Evolutionary conservation across 2,113 vertebrate genomes (phyloP), one percentile per base, ranked within the genome.

Genomic region (Sapayoa aenigma): DNA sequence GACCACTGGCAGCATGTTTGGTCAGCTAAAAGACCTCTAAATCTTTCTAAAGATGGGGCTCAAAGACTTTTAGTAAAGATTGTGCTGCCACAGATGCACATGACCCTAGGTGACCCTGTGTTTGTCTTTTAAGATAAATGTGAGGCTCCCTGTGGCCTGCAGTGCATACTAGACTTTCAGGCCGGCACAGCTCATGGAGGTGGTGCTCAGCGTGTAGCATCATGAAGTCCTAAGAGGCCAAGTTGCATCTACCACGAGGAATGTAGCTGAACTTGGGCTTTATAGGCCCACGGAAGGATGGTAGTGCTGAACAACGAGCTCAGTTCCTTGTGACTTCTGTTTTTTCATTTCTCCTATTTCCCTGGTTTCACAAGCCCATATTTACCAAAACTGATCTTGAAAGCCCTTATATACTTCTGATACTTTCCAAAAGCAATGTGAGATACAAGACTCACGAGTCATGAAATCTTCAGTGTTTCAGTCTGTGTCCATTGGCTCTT

Each of bases 241-340:
- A 37, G 9, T 58, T 82, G 62, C 9, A 37, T 3, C 11, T 28
- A 5, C 62, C 19, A 2, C 0, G 11, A 41, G n/a, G 7, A 4
- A 62, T 31, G 19, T 69, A 90, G 24, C 55, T 87, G 62, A 71
- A 82, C 12, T 39, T 14, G 17, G 14, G 11, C 41, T 66, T 9
- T 62, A 14, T 30, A 78, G 37, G 2, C 21, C 22, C 58, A 41
- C 1, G 0, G 25, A 59, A 72, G 7, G 11, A 11, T 11, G 4
- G 3, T 24, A 56, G 11, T 30, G 16, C 10, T 74, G 33, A 77
- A 31, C 17, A 33, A 19, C 19, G 13, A 67, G 18, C 16, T 60
- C 25, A 27, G 42, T n/a, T 58, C 8, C 52, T 66, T 39, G 4
- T 50, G 8, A 30, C 19, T 63, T 16, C 31, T 5, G 1, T 66